phyloP scores from a whole-genome alignment of 2,797 vertebrate species.

The Octomys mimax region DNA sequence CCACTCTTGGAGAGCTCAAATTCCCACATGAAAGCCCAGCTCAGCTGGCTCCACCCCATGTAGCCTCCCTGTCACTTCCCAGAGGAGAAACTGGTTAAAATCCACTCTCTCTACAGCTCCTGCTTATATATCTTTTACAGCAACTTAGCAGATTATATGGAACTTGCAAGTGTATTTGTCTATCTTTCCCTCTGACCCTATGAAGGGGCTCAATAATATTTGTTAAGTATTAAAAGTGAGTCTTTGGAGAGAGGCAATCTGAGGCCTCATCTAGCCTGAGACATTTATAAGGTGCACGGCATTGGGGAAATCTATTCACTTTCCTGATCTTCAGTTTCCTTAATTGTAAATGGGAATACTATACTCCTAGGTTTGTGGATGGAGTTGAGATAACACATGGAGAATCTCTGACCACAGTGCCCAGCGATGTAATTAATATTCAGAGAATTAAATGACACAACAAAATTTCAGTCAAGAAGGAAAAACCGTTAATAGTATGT shows the following conservation, averaged over 20 bases:
- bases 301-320: conserved; percentile 39
- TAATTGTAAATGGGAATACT: conserved; percentile 24
- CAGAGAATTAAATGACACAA: conserved; percentile 5
- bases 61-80: background rate
- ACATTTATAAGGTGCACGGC: conserved; percentile 21
- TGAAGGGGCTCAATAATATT: background rate
- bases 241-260: conserved; percentile 16
- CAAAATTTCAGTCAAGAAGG: conserved; percentile 42
- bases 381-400: background rate
- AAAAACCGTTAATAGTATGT: background rate
- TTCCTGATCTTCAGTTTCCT: background rate
- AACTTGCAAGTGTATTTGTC: background rate
- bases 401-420: background rate
- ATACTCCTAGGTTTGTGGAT: background rate
- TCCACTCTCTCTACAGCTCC: background rate
- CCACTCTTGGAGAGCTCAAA: background rate
- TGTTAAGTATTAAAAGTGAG: conserved; percentile 12
- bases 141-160: background rate
- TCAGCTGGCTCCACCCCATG: background rate
- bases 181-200: background rate
- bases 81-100: background rate
- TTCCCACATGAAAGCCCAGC: background rate
- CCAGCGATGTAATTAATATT: background rate
- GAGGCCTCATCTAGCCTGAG: background rate
- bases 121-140: background rate